Evolutionary conservation across 2,797 vertebrate species (phyloP), one percentile per base, ranked within the genome.

Genomic region (Malacoraja senta): DNA sequence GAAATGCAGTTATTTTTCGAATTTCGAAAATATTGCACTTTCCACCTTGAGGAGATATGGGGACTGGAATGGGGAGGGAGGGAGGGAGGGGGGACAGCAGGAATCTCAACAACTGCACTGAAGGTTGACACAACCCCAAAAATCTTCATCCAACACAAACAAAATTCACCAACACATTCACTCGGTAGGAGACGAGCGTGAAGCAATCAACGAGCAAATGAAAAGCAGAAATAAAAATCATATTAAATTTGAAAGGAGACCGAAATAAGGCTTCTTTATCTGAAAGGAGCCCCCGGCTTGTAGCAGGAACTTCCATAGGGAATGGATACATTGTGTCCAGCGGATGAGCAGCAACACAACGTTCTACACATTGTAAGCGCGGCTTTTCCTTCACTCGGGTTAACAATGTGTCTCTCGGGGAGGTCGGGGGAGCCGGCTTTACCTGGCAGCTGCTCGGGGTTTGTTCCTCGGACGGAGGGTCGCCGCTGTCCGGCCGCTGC

Each of bases 401-500:
- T 74, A 19, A 74, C 17, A 24, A 74, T 74, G 71, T 21, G 3
- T 74, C 17, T 74, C 0, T 74, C 71, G 71, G 71, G 58, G 29
- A 32, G 84, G 29, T 32, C 1, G 10, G 71, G 7, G 24, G 13
- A 1, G 19, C 29, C 63, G n/a, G 58, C n/a, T 65, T 94, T 93
- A 94, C 93, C 90, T 91, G 90, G 65, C 74, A 93, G 94, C 92
- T 91, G 93, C 24, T 63, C 93, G 80, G 78, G 93, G 0, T 53
- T 63, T 93, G 83, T 76, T 94, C 95, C 92, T 94, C 94, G 15
- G 94, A 96, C 95, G 96, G 96, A 96, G 94, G 96, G 96, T 96
- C 97, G 97, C 96, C 96, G 97, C 96, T 98, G 35, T 91, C 90
- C 90, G 90, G 90, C 90, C 97, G 96, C 97, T 96, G 96, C 97